Conservation (phyloP, 1,140 invertebrate species). For the Euura saliciscinereae region DNA sequence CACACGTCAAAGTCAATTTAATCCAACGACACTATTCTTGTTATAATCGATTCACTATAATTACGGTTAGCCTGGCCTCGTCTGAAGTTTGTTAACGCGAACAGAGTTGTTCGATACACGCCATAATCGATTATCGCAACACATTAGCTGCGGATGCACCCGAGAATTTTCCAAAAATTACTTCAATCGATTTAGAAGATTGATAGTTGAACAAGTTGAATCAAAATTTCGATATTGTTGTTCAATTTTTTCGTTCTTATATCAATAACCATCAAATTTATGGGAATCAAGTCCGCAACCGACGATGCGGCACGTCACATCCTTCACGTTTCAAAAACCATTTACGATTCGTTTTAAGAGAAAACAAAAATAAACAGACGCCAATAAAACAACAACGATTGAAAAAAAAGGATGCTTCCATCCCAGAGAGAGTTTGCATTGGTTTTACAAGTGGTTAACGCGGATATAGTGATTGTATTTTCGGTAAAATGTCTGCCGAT, state of each 20-base stretch:
- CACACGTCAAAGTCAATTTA: background rate
- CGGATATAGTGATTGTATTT: constrained; percentile 19
- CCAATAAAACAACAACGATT: background rate
- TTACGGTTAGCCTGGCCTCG: constrained; percentile 49
- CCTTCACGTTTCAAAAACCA: background rate
- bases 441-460: constrained; percentile 14
- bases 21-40: constrained; percentile 14
- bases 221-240: background rate
- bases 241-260: background rate
- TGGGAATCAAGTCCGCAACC: no score
- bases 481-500: constrained; percentile 23
- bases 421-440: background rate
- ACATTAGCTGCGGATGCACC: background rate
- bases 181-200: no score
- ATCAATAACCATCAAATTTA: no score
- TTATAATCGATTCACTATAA: constrained; percentile 51
- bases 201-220: background rate
- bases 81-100: constrained; percentile 37
- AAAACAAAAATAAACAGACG: background rate
- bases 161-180: no score
- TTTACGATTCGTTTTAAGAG: background rate
- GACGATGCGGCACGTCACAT: no score
- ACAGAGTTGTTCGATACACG: background rate
- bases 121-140: background rate
- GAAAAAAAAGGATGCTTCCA: background rate